A percentile compares a stretch with the other conserved stretches of the same genome.
Conservation (phyloP, 2,888 invertebrate species). For the Teinopalpus imperialis region DNA sequence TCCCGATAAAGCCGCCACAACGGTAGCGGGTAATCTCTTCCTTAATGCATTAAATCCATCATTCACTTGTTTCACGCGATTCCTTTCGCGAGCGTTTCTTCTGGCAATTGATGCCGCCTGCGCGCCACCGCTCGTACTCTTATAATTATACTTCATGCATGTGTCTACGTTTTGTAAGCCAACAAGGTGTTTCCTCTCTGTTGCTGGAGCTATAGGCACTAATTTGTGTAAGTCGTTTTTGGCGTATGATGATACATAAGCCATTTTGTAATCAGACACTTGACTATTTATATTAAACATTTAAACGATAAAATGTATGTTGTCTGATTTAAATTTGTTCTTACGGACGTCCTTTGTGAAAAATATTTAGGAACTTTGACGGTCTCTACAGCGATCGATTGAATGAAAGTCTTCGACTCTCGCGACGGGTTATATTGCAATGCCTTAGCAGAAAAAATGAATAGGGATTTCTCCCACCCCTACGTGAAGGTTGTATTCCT, state of each 20-base stretch:
- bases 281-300: slow-evolving; percentile 33
- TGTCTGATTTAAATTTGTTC: not conserved
- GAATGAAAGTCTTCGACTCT: slow-evolving; percentile 59
- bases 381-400: slow-evolving; percentile 49
- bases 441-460: slow-evolving; percentile 66
- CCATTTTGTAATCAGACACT: slow-evolving; percentile 29
- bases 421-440: slow-evolving; percentile 62
- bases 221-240: slow-evolving; percentile 48
- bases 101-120: slow-evolving; percentile 93
- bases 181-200: slow-evolving; percentile 58
- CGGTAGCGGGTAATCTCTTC: slow-evolving; percentile 91
- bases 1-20: slow-evolving; percentile 85
- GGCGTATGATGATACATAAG: slow-evolving; percentile 37
- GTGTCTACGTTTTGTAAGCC: slow-evolving; percentile 66
- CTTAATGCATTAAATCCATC: slow-evolving; percentile 94
- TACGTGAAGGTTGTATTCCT: slow-evolving; percentile 43
- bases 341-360: slow-evolving; percentile 14
- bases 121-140: slow-evolving; percentile 78
- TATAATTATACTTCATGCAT: slow-evolving; percentile 86
- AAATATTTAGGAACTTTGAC: slow-evolving; percentile 43
- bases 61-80: slow-evolving; percentile 97
- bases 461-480: slow-evolving; percentile 64
- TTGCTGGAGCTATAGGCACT: slow-evolving; percentile 81
- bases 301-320: too few relatives aligned
- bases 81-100: slow-evolving; percentile 96